Evolutionary conservation across 1,140 invertebrate genomes (phyloP).

Genomic region (Drosophila pallidifrons): DNA sequence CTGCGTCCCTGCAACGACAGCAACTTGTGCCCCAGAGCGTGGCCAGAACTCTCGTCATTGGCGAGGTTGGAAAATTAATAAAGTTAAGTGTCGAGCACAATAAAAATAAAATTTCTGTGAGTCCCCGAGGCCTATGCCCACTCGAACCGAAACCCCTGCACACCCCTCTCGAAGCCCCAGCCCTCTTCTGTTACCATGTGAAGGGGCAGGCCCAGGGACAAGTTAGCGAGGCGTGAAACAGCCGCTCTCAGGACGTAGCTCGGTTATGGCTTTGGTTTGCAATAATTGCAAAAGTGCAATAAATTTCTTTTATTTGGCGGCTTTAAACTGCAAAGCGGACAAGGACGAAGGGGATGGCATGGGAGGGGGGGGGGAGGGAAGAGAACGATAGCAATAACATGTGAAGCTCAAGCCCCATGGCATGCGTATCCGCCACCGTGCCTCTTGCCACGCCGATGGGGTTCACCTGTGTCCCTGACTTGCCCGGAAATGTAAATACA

Average conservation of each 20-base stretch:
- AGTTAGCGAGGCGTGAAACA: constrained; percentile 74
- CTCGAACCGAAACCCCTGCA: not conserved
- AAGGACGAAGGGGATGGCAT: not conserved
- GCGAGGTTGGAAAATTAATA: constrained; percentile 73
- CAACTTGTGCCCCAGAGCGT: not conserved
- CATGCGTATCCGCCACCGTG: not conserved
- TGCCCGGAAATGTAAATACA: constrained; percentile 52
- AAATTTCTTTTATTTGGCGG: constrained; percentile 64
- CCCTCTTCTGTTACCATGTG: not conserved
- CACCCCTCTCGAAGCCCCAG: too few relatives aligned
- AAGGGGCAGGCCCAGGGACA: constrained; percentile 16
- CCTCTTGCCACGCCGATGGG: not conserved
- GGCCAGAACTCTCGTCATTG: constrained; percentile 66
- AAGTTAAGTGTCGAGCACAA: constrained; percentile 82
- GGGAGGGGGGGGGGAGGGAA: too few relatives aligned
- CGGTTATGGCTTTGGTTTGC: constrained; percentile 73
- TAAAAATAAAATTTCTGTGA: constrained; percentile 70
- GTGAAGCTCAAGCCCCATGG: constrained; percentile 15
- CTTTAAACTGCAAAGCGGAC: constrained; percentile 48
- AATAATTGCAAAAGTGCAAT: constrained; percentile 78
- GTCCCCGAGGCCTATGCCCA: constrained; percentile 13
- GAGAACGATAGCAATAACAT: constrained; percentile 22
- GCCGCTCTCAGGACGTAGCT: constrained; percentile 33
- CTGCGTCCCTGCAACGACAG: not conserved
- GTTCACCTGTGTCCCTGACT: constrained; percentile 32